Evolutionary conservation across 2,797 vertebrate genomes (phyloP).

Genomic region (Cryptoblepharus egeriae): DNA sequence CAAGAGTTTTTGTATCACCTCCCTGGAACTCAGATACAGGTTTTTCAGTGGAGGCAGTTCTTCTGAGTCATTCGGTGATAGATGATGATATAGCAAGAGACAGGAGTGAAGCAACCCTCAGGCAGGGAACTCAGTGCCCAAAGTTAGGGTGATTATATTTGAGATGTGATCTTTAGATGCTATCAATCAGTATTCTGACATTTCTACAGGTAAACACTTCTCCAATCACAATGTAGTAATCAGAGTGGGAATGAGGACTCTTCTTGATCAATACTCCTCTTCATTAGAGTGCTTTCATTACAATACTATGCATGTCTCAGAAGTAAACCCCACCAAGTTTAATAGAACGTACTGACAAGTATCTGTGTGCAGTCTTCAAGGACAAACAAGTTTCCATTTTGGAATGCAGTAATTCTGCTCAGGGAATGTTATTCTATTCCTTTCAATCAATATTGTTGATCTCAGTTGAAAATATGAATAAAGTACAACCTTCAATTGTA

Average conservation of each 20-base stretch:
- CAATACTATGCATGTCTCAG: no score
- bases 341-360: no score
- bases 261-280: background rate
- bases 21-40: background rate
- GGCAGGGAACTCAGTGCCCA: background rate
- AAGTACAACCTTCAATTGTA: no score
- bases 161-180: background rate
- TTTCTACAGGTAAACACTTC: background rate
- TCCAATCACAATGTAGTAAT: no score
- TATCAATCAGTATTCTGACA: background rate
- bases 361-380: background rate
- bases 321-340: no score
- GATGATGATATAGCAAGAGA: conserved; percentile 9
- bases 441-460: no score
- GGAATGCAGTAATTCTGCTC: background rate
- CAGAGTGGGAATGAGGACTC: no score
- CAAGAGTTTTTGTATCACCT: background rate
- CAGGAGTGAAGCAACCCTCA: background rate
- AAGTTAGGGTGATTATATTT: background rate
- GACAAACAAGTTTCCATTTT: background rate
- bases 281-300: background rate
- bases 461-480: no score
- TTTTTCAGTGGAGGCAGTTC: background rate
- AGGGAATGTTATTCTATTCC: no score
- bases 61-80: background rate